Evolutionary conservation across 1,140 invertebrate species (phyloP).

Genomic region (Cotesia typhae): DNA sequence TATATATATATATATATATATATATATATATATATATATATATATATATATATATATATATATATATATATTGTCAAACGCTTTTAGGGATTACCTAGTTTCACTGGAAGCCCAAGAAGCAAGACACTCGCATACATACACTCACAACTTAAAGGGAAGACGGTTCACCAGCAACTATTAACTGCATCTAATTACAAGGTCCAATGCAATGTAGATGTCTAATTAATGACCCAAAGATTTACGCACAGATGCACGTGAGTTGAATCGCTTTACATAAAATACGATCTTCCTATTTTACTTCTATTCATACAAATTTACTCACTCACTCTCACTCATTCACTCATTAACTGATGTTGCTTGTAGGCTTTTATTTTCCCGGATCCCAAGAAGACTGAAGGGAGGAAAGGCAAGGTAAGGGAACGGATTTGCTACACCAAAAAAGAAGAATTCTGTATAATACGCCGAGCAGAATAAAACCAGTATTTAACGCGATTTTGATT

Average conservation of each 20-base stretch:
- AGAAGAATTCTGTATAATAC: no score
- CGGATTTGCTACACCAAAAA: no score
- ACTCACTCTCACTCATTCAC: background rate
- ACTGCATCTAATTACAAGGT: constrained; percentile 66
- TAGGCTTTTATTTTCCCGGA: background rate
- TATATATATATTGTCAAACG: constrained; percentile 40
- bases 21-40: constrained; percentile 34
- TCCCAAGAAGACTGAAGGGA: no score
- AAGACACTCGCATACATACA: constrained; percentile 36
- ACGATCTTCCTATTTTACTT: constrained; percentile 40
- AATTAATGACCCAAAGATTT: constrained; percentile 65
- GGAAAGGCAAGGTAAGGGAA: no score
- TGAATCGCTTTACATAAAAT: constrained; percentile 60
- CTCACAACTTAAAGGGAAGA: no score
- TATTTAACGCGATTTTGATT: no score
- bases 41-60: background rate
- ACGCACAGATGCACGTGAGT: constrained; percentile 61
- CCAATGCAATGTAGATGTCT: constrained; percentile 62
- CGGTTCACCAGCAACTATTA: constrained; percentile 56
- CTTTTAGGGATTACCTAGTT: constrained; percentile 57
- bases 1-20: constrained; percentile 31
- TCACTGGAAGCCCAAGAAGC: constrained; percentile 56
- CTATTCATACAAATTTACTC: background rate
- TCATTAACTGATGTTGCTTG: constrained; percentile 2
- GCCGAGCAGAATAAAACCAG: no score